phyloP scores from a whole-genome alignment of 2,113 vertebrate species.

The Ardeotis arabs region DNA sequence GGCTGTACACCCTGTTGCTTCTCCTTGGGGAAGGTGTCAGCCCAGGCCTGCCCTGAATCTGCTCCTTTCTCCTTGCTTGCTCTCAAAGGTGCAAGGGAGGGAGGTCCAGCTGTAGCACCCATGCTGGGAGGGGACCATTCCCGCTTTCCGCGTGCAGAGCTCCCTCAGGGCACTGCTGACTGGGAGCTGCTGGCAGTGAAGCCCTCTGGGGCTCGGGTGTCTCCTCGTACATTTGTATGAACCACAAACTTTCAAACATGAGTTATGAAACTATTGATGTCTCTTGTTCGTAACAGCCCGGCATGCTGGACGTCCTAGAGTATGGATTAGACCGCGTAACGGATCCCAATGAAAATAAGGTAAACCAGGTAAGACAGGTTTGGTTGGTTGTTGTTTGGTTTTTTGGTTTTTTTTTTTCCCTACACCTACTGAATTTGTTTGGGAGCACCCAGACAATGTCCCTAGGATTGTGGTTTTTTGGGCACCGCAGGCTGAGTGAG shows the following conservation, averaged over 20 bases:
- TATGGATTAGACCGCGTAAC: conserved; percentile 86
- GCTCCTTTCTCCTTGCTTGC: not conserved
- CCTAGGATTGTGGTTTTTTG: not conserved
- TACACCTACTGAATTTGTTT: not conserved
- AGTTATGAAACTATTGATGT: not conserved
- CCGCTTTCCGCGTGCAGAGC: not conserved
- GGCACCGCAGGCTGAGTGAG: not conserved
- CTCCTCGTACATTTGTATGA: not conserved
- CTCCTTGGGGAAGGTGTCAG: not conserved
- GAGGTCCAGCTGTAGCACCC: not conserved
- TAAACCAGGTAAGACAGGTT: conserved; percentile 83
- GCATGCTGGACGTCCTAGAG: conserved; percentile 86
- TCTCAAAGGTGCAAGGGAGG: not conserved
- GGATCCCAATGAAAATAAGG: conserved; percentile 88
- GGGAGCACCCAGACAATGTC: not conserved
- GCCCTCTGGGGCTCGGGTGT: not conserved
- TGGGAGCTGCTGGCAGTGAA: not conserved
- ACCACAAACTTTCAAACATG: not conserved
- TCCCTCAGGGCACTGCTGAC: not conserved
- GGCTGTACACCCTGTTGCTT: not conserved
- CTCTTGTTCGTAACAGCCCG: conserved; percentile 79
- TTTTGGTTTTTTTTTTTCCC: not conserved
- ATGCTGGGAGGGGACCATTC: fast-evolving
- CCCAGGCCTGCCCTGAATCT: not conserved
- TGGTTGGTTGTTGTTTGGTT: too few relatives aligned